These are phyloP conservation scores for Sphaerophoria rueppellii DNA, from an alignment of 2,888 invertebrate species.

Conservation along the genomic window DNA sequence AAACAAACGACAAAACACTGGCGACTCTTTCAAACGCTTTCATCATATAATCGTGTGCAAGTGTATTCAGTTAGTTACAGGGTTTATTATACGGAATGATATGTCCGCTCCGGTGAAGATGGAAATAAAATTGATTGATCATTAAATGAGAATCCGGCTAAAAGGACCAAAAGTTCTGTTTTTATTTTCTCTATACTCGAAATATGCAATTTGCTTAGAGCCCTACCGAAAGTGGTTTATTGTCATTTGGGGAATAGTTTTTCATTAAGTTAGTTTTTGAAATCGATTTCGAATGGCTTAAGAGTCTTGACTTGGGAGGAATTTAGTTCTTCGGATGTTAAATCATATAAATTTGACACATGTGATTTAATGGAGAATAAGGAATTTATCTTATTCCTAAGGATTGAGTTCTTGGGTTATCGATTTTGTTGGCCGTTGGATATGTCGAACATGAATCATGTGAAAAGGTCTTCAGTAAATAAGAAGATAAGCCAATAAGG, in stretches of 20 bases:
- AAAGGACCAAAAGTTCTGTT: constrained; percentile 14
- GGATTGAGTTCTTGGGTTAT: neutral
- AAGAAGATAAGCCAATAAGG: no score
- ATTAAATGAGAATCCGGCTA: constrained; percentile 41
- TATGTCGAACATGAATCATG: neutral
- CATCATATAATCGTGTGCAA: neutral
- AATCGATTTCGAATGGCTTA: neutral
- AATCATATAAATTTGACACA: constrained; percentile 16
- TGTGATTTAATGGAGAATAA: neutral
- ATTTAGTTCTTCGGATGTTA: neutral
- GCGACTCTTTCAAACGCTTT: neutral
- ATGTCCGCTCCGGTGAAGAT: constrained; percentile 6
- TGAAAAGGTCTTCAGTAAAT: no score
- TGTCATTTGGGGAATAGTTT: constrained; percentile 29
- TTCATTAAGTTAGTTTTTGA: constrained; percentile 37
- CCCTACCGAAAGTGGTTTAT: constrained; percentile 25
- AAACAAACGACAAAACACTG: constrained; percentile 18
- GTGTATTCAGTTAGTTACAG: neutral
- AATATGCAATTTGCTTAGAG: constrained; percentile 26
- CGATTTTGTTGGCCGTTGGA: neutral
- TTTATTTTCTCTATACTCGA: neutral
- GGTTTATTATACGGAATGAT: constrained; percentile 36
- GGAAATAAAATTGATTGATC: constrained; percentile 63
- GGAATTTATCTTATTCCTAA: neutral
- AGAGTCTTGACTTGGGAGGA: neutral